These are phyloP conservation scores for Morone chrysops DNA, from an alignment of 2,113 vertebrate genomes.

Conservation along the genomic window DNA sequence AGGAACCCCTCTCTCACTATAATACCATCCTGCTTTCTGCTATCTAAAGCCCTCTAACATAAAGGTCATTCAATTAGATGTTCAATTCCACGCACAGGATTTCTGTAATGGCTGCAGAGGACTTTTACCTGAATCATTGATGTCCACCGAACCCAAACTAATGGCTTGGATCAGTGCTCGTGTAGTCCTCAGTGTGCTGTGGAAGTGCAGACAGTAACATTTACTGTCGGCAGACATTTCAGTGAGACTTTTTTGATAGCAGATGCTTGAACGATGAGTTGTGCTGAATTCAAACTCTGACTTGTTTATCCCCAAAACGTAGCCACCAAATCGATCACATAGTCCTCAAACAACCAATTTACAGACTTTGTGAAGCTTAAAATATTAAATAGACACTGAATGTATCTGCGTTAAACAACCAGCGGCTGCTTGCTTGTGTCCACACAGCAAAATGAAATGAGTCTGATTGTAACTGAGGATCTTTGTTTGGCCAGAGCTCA, in stretches of 20 bases:
- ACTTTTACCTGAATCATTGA: constrained; percentile 25
- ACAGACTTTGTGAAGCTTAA: constrained; percentile 28
- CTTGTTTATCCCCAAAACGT: constrained; percentile 24
- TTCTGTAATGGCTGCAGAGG: constrained; percentile 1
- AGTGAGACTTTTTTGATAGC: background rate
- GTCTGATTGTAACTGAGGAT: constrained; percentile 4
- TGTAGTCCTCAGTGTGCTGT: background rate
- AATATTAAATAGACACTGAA: constrained; percentile 2
- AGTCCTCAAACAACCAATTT: constrained; percentile 35
- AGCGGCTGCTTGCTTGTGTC: constrained; percentile 25
- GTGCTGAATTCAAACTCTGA: background rate
- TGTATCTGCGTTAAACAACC: constrained; percentile 2
- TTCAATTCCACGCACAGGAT: background rate
- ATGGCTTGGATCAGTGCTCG: background rate
- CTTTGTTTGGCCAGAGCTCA: constrained; percentile 40
- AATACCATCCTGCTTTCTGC: background rate
- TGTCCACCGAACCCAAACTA: background rate
- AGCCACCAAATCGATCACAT: background rate
- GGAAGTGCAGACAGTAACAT: background rate
- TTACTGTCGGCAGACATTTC: background rate
- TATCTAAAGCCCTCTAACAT: background rate
- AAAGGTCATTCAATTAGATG: background rate
- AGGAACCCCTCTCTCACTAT: background rate
- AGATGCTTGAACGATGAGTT: background rate
- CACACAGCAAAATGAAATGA: constrained; percentile 27